A percentile compares a stretch with the other conserved stretches of the same genome.
Evolutionary conservation across 2,113 vertebrate species (phyloP).

Genomic region (Daboia siamensis): DNA sequence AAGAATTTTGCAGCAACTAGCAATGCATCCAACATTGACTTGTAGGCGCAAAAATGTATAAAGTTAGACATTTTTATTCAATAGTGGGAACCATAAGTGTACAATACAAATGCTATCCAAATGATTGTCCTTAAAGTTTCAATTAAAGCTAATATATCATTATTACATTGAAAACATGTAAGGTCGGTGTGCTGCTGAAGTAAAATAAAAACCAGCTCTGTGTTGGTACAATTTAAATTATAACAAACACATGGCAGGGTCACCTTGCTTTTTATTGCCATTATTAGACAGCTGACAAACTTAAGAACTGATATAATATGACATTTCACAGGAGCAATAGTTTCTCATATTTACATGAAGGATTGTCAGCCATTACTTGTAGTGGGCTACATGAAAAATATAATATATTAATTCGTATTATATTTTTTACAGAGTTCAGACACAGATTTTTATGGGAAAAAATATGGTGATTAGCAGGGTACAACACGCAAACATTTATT

Average conservation of each 20-base stretch:
- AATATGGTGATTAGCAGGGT: neutral
- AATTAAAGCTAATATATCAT: neutral
- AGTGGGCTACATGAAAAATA: neutral
- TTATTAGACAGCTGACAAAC: neutral
- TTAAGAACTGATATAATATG: neutral
- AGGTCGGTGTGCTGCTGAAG: neutral
- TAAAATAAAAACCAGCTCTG: neutral
- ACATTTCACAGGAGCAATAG: neutral
- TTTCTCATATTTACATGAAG: neutral
- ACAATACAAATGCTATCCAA: neutral
- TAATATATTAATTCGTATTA: neutral
- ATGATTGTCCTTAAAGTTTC: neutral
- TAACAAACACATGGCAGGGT: neutral
- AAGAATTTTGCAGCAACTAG: neutral
- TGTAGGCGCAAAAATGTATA: neutral
- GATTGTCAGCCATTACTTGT: neutral
- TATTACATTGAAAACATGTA: neutral
- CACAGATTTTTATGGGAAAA: neutral
- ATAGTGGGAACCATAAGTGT: neutral
- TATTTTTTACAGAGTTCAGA: neutral
- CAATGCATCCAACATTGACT: neutral
- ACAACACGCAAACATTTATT: neutral
- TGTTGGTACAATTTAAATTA: neutral
- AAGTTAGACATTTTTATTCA: constrained; percentile 19
- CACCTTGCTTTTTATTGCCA: neutral